These are phyloP conservation scores for Larimichthys polyactis DNA, from an alignment of 2,113 vertebrate species.

Conservation along the genomic window DNA sequence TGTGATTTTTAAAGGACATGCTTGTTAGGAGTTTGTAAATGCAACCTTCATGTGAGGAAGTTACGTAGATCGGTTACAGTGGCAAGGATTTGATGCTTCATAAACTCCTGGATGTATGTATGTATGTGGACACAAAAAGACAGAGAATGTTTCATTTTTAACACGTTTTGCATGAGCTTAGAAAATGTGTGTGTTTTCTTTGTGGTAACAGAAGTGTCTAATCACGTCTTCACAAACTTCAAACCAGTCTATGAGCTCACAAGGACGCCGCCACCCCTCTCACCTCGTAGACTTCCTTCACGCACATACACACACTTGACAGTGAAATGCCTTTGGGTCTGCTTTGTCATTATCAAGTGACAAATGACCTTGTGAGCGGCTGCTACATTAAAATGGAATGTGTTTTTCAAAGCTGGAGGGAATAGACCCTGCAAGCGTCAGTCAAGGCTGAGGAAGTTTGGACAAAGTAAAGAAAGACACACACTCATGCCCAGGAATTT, in stretches of 20 bases:
- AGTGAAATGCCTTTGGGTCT: slow-evolving; percentile 62
- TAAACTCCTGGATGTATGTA: not conserved
- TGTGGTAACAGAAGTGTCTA: not conserved
- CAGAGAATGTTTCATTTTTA: not conserved
- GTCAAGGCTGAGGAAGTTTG: slow-evolving; percentile 61
- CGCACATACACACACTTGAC: slow-evolving; percentile 32
- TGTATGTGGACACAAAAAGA: not conserved
- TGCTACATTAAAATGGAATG: slow-evolving; percentile 71
- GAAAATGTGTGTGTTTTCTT: slow-evolving; percentile 6
- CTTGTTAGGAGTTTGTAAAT: slow-evolving; percentile 29
- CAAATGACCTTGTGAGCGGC: slow-evolving; percentile 72
- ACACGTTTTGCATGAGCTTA: not conserved
- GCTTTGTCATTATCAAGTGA: slow-evolving; percentile 76
- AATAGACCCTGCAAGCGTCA: slow-evolving; percentile 46
- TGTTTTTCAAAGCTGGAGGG: slow-evolving; percentile 73
- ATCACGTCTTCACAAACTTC: slow-evolving; percentile 41
- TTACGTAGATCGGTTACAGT: not conserved
- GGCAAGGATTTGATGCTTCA: not conserved
- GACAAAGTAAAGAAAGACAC: slow-evolving; percentile 29
- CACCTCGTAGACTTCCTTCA: slow-evolving; percentile 32
- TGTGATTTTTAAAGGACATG: slow-evolving; percentile 21
- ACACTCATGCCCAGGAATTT: not conserved
- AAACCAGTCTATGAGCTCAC: slow-evolving; percentile 39
- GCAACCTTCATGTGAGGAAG: slow-evolving; percentile 7
- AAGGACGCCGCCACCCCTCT: slow-evolving; percentile 32